Conservation (phyloP, 2,113 vertebrate species). For the Anser brachyrhynchus region DNA sequence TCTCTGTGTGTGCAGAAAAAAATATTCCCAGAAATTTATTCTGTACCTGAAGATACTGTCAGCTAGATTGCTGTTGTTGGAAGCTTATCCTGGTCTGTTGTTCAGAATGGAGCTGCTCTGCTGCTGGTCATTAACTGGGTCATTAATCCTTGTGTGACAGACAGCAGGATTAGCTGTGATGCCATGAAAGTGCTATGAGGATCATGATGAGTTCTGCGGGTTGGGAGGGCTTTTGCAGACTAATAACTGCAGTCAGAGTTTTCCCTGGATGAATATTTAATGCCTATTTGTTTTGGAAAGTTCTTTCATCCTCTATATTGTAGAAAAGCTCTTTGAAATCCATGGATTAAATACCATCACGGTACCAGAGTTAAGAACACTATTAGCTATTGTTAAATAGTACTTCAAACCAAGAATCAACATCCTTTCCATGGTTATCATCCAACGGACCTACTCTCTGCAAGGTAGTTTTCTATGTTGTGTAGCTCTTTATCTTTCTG, state of each 20-base stretch:
- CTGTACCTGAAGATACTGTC: neutral
- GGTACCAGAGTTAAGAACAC: neutral
- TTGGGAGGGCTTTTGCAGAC: neutral
- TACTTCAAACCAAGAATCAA: neutral
- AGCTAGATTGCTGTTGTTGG: neutral
- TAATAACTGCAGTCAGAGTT: neutral
- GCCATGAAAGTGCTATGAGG: neutral
- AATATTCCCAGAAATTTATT: neutral
- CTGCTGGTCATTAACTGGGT: neutral
- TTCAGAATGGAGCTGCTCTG: neutral
- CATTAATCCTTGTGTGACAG: constrained; percentile 2
- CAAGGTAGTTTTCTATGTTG: neutral
- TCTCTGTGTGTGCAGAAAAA: neutral
- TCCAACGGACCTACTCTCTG: neutral
- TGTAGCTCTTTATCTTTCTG: neutral
- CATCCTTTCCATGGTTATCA: neutral
- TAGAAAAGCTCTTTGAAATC: neutral
- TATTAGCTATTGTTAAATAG: neutral
- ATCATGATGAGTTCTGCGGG: neutral
- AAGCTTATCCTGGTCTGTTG: neutral
- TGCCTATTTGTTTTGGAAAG: constrained; percentile 21
- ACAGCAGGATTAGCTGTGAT: neutral
- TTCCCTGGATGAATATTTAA: neutral
- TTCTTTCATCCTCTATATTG: neutral
- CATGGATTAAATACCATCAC: neutral